Percentiles rank a stretch among this genome's conserved stretches.
Conservation (phyloP, 2,888 invertebrate species). For the Odontomyia ornata region DNA sequence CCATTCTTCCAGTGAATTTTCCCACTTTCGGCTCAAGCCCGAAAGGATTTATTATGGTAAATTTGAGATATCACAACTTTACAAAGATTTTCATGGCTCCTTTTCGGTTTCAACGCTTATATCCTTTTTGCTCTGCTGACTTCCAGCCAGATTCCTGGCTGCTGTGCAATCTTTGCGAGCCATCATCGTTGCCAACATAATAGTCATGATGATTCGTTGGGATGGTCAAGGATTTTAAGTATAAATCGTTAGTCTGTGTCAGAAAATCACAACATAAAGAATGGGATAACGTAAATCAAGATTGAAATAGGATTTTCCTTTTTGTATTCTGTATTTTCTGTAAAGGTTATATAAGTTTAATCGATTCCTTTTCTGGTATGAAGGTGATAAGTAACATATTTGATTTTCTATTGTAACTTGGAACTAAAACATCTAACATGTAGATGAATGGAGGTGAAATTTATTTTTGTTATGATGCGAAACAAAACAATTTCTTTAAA, state of each 20-base stretch:
- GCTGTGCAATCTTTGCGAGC: background rate
- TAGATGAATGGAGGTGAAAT: no score
- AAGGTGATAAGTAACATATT: background rate
- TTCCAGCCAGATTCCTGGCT: background rate
- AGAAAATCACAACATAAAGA: slow-evolving; percentile 16
- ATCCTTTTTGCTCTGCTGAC: background rate
- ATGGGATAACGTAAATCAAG: slow-evolving; percentile 5
- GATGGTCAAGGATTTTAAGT: slow-evolving; percentile 25
- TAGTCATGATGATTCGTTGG: slow-evolving; percentile 12
- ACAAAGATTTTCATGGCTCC: background rate
- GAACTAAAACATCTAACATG: no score
- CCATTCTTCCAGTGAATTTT: background rate
- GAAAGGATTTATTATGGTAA: slow-evolving; percentile 28
- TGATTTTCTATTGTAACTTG: no score
- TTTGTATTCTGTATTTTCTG: no score
- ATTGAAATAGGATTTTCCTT: background rate
- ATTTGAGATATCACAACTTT: slow-evolving; percentile 17
- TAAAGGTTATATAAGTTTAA: background rate
- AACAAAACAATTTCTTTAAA: no score
- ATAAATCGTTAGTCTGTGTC: slow-evolving; percentile 28
- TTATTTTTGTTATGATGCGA: no score
- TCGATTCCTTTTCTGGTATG: background rate
- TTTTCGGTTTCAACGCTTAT: background rate
- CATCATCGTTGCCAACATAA: slow-evolving; percentile 26
- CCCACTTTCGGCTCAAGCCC: background rate